These are phyloP conservation scores for Uropsilus gracilis DNA, from an alignment of 2,113 vertebrate species.

Conservation along the genomic window DNA sequence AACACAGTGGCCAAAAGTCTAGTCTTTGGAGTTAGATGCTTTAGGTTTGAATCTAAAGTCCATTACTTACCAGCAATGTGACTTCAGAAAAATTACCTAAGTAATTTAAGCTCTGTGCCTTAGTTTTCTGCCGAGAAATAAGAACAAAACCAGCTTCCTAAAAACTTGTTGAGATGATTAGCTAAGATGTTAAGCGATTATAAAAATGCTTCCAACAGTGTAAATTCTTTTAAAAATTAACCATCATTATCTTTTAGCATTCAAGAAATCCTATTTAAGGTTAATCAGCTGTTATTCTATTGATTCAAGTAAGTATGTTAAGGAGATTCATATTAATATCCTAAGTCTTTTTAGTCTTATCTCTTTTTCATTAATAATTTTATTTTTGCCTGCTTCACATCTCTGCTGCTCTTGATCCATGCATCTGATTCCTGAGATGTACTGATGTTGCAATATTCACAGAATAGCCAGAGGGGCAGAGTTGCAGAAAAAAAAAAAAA, in stretches of 20 bases:
- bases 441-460: background rate
- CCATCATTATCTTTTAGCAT: background rate
- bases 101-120: background rate
- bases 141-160: background rate
- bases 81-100: background rate
- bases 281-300: background rate
- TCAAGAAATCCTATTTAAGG: background rate
- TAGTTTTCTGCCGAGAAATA: slow-evolving; percentile 40
- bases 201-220: background rate
- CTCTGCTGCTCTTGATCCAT: background rate
- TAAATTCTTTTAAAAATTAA: background rate
- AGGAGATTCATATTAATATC: background rate
- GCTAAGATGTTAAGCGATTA: background rate
- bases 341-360: background rate
- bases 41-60: background rate
- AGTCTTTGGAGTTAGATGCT: background rate
- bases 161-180: background rate
- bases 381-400: background rate
- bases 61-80: background rate
- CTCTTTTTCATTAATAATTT: background rate
- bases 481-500: background rate
- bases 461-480: background rate
- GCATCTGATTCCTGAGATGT: background rate
- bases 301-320: background rate
- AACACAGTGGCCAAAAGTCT: background rate